Conservation (phyloP, 2,797 vertebrate species). For the Buceros bicornis region DNA sequence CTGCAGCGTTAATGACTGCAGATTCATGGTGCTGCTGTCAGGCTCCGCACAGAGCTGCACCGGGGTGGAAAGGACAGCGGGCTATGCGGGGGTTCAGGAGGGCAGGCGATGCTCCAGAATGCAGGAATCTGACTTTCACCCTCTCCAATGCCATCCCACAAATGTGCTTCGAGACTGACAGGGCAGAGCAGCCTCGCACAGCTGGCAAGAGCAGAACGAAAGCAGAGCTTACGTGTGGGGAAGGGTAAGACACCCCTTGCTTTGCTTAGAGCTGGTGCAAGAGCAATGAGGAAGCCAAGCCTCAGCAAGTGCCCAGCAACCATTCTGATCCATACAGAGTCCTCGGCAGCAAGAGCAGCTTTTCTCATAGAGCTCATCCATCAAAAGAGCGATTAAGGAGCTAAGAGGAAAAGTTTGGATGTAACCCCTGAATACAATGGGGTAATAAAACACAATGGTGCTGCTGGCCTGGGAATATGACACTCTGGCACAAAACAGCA, state of each 20-base stretch:
- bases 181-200: rapidly evolving
- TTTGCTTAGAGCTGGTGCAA: neutral
- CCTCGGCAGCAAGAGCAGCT: neutral
- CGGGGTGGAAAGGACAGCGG: neutral
- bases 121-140: rapidly evolving
- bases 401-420: slow-evolving; percentile 81
- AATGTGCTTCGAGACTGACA: rapidly evolving
- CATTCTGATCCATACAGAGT: neutral
- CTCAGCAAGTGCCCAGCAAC: neutral
- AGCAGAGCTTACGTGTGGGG: rapidly evolving
- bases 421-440: slow-evolving; percentile 78
- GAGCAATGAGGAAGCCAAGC: neutral
- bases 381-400: slow-evolving; percentile 79
- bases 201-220: rapidly evolving
- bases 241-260: neutral
- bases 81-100: neutral
- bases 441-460: slow-evolving; percentile 84
- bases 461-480: slow-evolving; percentile 78
- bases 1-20: neutral
- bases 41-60: neutral
- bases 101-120: neutral
- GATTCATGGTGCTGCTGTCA: neutral
- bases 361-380: slow-evolving; percentile 72
- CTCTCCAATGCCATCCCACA: neutral
- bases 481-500: slow-evolving; percentile 75